Percentiles rank a stretch among this genome's conserved stretches.
These are phyloP conservation scores for Nematostella vectensis DNA, from an alignment of 92 coral and sea anemone species.

Conservation along the genomic window DNA sequence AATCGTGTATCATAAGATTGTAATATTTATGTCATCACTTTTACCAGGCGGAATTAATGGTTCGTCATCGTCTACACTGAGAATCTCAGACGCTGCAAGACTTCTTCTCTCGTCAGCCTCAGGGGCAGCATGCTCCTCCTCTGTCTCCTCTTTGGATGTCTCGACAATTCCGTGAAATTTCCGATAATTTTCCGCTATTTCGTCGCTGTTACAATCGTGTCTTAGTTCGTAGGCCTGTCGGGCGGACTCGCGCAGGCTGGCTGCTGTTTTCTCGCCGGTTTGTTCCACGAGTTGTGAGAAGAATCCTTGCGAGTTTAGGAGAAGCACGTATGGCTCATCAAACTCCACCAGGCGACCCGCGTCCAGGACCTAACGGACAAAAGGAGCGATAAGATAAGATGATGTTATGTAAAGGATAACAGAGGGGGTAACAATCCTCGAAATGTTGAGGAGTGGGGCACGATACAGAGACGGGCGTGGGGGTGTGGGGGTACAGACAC, in stretches of 20 bases:
- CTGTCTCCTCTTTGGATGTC: neutral
- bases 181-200: neutral
- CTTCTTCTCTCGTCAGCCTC: neutral
- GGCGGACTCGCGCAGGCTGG: conserved; percentile 62
- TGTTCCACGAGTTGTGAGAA: conserved; percentile 84
- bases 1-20: no score
- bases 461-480: neutral
- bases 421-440: no score
- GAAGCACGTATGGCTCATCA: conserved; percentile 79
- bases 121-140: neutral
- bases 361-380: conserved; percentile 64
- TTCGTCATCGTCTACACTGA: neutral
- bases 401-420: no score
- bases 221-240: conserved; percentile 70
- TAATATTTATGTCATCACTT: no score
- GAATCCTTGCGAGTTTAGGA: conserved; percentile 37
- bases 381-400: no score
- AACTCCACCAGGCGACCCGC: conserved; percentile 84
- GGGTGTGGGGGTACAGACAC: neutral
- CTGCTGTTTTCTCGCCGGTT: conserved; percentile 55
- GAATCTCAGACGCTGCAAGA: no score
- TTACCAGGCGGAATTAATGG: neutral
- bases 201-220: conserved; percentile 14
- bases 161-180: neutral
- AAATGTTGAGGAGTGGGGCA: no score